These are phyloP conservation scores for Sebastes fasciatus DNA, from an alignment of 2,113 vertebrate species.

Conservation along the genomic window DNA sequence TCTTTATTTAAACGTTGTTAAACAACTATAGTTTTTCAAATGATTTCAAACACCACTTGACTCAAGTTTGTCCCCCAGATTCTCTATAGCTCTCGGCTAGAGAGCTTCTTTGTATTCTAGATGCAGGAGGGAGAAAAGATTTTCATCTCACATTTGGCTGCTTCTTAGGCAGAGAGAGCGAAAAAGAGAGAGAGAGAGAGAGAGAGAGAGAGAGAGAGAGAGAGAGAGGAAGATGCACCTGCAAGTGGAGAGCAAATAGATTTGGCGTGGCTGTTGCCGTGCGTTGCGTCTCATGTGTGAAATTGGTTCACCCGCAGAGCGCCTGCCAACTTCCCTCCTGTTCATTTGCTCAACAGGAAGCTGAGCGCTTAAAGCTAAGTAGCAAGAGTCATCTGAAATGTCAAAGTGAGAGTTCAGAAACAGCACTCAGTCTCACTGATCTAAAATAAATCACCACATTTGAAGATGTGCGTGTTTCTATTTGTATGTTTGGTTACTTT, in stretches of 20 bases:
- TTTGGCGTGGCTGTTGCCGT: conserved; percentile 30
- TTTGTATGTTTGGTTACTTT: background rate
- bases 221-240: conserved; percentile 55
- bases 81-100: conserved; percentile 5
- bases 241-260: conserved; percentile 56
- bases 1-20: conserved; percentile 44
- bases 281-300: conserved; percentile 60
- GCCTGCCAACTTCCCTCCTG: conserved; percentile 50
- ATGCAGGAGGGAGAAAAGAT: conserved; percentile 32
- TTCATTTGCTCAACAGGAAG: conserved; percentile 79
- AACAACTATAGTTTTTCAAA: conserved; percentile 34
- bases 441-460: background rate
- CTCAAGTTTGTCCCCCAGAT: conserved; percentile 6
- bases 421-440: background rate
- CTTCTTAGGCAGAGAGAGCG: conserved; percentile 18
- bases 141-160: conserved; percentile 60
- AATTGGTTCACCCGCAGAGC: conserved; percentile 67
- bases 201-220: background rate
- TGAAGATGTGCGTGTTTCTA: background rate
- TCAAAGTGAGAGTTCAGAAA: background rate
- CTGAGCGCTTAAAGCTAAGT: conserved; percentile 26
- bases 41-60: conserved; percentile 30
- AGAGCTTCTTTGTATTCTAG: conserved; percentile 36
- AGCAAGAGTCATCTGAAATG: conserved; percentile 1
- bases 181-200: background rate